Evolutionary conservation across 2,113 vertebrate genomes (phyloP).

Genomic region (Amia ocellicauda): DNA sequence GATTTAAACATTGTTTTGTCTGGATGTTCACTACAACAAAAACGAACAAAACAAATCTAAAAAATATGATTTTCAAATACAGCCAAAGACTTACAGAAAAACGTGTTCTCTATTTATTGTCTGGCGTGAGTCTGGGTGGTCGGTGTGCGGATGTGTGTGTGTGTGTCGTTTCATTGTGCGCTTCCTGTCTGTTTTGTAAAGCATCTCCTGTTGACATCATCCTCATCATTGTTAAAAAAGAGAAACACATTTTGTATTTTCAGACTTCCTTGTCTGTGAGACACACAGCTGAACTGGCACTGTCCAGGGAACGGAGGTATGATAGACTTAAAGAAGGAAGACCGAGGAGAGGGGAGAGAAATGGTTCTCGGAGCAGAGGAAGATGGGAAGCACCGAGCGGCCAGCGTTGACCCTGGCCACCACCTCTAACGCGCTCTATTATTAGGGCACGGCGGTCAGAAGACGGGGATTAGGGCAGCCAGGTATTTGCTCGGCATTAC

Average conservation of each 20-base stretch:
- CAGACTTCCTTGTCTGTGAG: no score
- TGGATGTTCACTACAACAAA: constrained; percentile 55
- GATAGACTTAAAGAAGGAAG: no score
- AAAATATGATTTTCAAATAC: constrained; percentile 83
- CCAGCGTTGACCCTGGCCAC: background rate
- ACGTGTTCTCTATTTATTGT: constrained; percentile 70
- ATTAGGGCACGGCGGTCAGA: constrained; percentile 34
- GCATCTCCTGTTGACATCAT: constrained; percentile 22
- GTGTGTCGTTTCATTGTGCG: constrained; percentile 1
- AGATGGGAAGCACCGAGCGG: no score
- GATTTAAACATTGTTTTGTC: constrained; percentile 77
- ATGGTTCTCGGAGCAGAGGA: no score
- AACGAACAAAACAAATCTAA: constrained; percentile 55
- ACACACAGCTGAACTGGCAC: no score
- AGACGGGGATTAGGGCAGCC: constrained; percentile 35
- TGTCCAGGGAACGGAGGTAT: no score
- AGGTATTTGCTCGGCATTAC: constrained; percentile 33
- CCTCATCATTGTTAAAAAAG: constrained; percentile 22
- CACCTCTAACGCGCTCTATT: constrained; percentile 9
- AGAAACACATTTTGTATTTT: background rate
- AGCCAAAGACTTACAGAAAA: constrained; percentile 85
- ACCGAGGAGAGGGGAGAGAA: no score
- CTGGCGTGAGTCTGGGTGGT: constrained; percentile 14
- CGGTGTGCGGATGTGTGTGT: background rate
- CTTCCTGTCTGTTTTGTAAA: constrained; percentile 21